Evolutionary conservation across 1,140 invertebrate genomes (phyloP).

Genomic region (Idris sp.): DNA sequence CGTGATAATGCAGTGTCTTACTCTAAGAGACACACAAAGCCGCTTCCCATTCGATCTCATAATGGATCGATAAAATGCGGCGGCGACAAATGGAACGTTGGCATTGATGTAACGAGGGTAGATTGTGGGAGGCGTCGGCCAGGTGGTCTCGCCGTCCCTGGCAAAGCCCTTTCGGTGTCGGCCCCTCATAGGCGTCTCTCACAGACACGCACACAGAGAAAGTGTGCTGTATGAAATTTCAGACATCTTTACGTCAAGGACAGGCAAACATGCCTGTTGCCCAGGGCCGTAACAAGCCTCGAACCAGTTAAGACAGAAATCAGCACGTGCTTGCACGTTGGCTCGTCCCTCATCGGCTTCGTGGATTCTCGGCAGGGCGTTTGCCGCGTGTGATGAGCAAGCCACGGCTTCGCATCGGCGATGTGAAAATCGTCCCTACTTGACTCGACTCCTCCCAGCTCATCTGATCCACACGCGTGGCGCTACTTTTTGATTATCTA

Average conservation of each 20-base stretch:
- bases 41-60: constrained; percentile 36
- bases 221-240: constrained; percentile 25
- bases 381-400: constrained; percentile 56
- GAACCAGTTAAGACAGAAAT: constrained; percentile 2
- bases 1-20: too few species aligned
- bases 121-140: constrained; percentile 62
- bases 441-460: constrained; percentile 62
- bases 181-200: constrained; percentile 59
- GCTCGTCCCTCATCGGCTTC: constrained; percentile 52
- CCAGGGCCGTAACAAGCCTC: constrained; percentile 42
- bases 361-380: constrained; percentile 59
- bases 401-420: constrained; percentile 52
- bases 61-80: constrained; percentile 58
- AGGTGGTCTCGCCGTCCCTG: constrained; percentile 55
- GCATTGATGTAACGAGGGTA: constrained; percentile 58
- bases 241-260: constrained; percentile 35
- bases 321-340: constrained; percentile 48
- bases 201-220: too few species aligned
- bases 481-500: too few species aligned
- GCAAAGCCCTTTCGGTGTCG: constrained; percentile 53
- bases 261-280: constrained; percentile 12
- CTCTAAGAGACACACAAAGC: too few species aligned
- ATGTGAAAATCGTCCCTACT: constrained; percentile 65
- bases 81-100: constrained; percentile 43
- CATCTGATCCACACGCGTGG: constrained; percentile 39